Percentiles rank a stretch among this genome's conserved stretches.
phyloP scores from a whole-genome alignment of 2,797 vertebrate genomes.

The Sebastes baramenuke region DNA sequence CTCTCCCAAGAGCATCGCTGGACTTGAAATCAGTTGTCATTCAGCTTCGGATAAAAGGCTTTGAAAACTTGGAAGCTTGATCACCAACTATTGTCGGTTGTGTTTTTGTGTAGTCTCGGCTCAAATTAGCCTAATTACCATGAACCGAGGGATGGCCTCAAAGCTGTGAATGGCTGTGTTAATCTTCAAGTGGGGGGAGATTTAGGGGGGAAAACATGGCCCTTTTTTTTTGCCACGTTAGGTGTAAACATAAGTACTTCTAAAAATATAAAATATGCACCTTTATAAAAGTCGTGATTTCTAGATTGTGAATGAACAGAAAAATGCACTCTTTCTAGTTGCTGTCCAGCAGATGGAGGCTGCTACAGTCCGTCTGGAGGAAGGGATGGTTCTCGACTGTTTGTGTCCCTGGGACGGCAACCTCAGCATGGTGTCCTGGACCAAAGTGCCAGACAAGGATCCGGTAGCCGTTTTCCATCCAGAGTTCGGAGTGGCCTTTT shows the following conservation, averaged over 20 bases:
- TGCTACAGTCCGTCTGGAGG: conserved; percentile 77
- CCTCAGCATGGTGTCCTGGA: conserved; percentile 87
- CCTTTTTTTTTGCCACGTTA: neutral
- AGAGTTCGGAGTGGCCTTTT: conserved; percentile 45
- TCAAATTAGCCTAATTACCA: conserved; percentile 60
- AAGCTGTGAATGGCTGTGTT: conserved; percentile 36
- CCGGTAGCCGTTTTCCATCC: conserved; percentile 81
- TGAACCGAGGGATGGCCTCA: conserved; percentile 34
- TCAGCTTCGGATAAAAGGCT: conserved; percentile 55
- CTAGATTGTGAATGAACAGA: neutral
- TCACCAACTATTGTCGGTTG: conserved; percentile 52
- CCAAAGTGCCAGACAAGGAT: conserved; percentile 71
- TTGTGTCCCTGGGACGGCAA: conserved; percentile 73
- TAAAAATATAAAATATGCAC: neutral
- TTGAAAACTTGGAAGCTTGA: conserved; percentile 57
- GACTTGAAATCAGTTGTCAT: conserved; percentile 52
- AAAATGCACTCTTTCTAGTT: conserved; percentile 49
- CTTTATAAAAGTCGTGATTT: neutral
- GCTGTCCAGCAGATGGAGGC: conserved; percentile 59
- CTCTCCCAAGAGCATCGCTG: conserved; percentile 21
- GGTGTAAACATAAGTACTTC: neutral
- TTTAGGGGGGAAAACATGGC: neutral
- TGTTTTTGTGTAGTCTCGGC: conserved; percentile 47
- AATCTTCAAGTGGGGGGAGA: conserved; percentile 22
- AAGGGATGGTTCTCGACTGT: conserved; percentile 85